These are phyloP conservation scores for Cyprinodon brontotheroides DNA, from an alignment of 2,113 vertebrate species.

Conservation along the genomic window DNA sequence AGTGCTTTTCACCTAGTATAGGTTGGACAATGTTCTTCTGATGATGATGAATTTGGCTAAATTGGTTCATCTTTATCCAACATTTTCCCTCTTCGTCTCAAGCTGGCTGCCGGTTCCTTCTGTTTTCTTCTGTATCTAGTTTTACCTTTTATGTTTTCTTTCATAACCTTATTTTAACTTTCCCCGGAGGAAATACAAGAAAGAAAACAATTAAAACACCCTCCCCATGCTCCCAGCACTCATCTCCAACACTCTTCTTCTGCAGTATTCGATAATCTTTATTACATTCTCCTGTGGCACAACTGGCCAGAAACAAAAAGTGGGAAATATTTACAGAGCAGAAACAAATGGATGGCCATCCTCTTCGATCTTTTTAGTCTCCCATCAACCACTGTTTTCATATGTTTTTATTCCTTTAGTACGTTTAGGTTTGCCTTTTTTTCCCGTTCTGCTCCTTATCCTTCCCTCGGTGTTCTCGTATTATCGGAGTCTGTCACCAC, in stretches of 20 bases:
- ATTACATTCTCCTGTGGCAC: conserved; percentile 1
- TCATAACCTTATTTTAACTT: neutral
- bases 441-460: neutral
- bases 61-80: too few relatives aligned
- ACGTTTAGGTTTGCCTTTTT: neutral
- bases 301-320: conserved; percentile 1
- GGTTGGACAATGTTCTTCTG: too few relatives aligned
- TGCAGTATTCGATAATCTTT: neutral
- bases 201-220: conserved; percentile 35
- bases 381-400: neutral
- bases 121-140: neutral
- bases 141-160: conserved; percentile 7
- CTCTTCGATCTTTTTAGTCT: neutral
- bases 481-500: conserved; percentile 43
- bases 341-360: neutral
- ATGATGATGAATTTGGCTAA: too few relatives aligned
- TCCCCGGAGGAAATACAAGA: conserved; percentile 14
- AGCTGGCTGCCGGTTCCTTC: neutral
- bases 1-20: too few relatives aligned
- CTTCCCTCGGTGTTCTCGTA: conserved; percentile 38
- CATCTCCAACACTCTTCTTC: neutral
- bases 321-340: conserved; percentile 5
- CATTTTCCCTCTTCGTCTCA: conserved; percentile 30
- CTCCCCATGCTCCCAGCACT: conserved; percentile 17
- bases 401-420: neutral